Percentiles rank a stretch among this genome's conserved stretches.
Conservation (phyloP, 1,140 invertebrate genomes). For the Zaprionus gabonicus region DNA sequence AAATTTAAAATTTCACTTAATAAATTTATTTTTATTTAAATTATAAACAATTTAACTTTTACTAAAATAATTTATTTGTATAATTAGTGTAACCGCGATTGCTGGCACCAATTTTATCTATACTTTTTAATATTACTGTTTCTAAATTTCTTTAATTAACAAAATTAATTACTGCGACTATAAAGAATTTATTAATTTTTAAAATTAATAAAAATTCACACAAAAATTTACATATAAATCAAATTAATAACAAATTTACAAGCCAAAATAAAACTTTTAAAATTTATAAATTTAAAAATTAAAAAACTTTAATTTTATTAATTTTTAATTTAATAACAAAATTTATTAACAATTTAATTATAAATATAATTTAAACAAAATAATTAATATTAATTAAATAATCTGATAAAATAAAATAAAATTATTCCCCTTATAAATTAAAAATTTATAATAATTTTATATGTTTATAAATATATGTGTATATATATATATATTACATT, state of each 20-base stretch:
- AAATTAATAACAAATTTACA: constrained; percentile 59
- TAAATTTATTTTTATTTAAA: constrained; percentile 60
- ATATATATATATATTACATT: too few relatives aligned
- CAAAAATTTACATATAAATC: constrained; percentile 77
- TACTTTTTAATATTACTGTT: constrained; percentile 75
- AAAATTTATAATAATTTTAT: neutral
- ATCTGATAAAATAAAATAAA: constrained; percentile 23
- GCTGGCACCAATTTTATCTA: constrained; percentile 74
- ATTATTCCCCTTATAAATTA: neutral
- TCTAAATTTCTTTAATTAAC: constrained; percentile 84
- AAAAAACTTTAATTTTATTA: neutral
- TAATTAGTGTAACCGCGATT: constrained; percentile 67
- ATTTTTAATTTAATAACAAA: constrained; percentile 47
- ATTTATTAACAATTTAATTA: constrained; percentile 26
- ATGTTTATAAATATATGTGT: too few relatives aligned
- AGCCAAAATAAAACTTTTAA: constrained; percentile 70
- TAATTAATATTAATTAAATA: constrained; percentile 39
- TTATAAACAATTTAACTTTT: constrained; percentile 48
- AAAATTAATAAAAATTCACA: constrained; percentile 51
- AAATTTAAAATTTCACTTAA: constrained; percentile 74
- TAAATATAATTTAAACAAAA: constrained; percentile 15
- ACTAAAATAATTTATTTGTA: constrained; percentile 62
- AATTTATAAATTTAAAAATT: constrained; percentile 27
- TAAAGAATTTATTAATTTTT: constrained; percentile 39
- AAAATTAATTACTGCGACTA: constrained; percentile 73